A percentile compares a stretch with the other conserved stretches of the same genome.
These are phyloP conservation scores for Dicrostonyx torquatus DNA, from an alignment of 2,797 vertebrate genomes.

Conservation along the genomic window DNA sequence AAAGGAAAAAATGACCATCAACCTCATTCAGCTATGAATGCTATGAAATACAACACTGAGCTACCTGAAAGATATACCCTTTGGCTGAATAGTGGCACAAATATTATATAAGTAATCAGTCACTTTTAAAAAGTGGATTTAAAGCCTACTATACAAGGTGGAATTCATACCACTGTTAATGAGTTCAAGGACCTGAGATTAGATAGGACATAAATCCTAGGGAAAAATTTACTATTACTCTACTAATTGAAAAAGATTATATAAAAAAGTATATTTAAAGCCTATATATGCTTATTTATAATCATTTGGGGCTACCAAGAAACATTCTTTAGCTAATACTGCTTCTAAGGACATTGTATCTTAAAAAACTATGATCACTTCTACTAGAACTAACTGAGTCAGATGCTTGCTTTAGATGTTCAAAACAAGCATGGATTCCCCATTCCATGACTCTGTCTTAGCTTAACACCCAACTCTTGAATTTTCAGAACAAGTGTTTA, in stretches of 20 bases:
- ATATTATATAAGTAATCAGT: neutral
- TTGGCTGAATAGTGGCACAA: neutral
- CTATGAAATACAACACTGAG: neutral
- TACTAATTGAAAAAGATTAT: neutral
- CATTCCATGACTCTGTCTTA: neutral
- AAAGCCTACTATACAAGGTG: neutral
- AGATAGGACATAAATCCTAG: neutral
- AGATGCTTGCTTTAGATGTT: neutral
- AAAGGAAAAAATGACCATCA: neutral
- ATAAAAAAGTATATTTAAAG: neutral
- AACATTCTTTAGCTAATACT: neutral
- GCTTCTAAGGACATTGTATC: neutral
- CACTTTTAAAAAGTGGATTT: neutral
- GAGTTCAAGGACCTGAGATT: neutral
- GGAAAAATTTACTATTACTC: neutral
- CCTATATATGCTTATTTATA: neutral
- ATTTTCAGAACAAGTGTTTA: neutral
- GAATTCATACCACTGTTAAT: neutral
- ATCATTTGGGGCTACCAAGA: neutral
- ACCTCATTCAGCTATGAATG: neutral
- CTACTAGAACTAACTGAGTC: neutral
- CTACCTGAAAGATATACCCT: neutral
- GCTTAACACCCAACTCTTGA: neutral
- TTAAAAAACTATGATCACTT: neutral
- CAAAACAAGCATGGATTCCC: neutral